phyloP scores from a whole-genome alignment of 1,140 invertebrate species.

The Augochlora pura region DNA sequence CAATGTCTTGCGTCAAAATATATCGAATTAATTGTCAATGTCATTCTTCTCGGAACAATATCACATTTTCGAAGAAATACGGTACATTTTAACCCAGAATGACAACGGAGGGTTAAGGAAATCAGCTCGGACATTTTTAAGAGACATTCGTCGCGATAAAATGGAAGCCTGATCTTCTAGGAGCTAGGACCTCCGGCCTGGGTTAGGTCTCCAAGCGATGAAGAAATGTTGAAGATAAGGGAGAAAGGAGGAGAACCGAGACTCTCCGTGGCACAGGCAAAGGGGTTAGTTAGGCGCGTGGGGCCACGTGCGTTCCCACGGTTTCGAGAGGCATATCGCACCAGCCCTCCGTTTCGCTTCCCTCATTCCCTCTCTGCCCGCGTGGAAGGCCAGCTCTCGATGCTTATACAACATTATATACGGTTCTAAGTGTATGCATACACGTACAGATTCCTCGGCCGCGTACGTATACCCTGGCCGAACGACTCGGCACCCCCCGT shows the following conservation, averaged over 20 bases:
- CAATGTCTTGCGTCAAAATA: no score
- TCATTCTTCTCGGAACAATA: no score
- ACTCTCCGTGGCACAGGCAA: slow-evolving; percentile 48
- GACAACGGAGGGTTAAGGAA: no score
- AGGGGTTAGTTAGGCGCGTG: slow-evolving; percentile 79
- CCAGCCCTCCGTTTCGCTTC: slow-evolving; percentile 70
- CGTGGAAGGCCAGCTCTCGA: slow-evolving; percentile 42
- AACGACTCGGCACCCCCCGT: slow-evolving; percentile 48
- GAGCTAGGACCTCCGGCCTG: no score
- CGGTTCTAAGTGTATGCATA: slow-evolving; percentile 54
- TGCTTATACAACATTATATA: slow-evolving; percentile 55
- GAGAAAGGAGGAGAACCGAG: slow-evolving; percentile 33
- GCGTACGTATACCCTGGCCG: slow-evolving; percentile 22
- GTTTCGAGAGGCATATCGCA: slow-evolving; percentile 78
- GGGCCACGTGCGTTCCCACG: slow-evolving; percentile 79
- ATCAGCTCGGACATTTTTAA: no score
- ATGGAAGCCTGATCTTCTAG: no score
- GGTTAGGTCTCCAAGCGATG: no score
- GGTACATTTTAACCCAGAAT: no score
- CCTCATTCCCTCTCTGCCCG: slow-evolving; percentile 43
- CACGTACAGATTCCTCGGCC: slow-evolving; percentile 23
- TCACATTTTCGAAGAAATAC: no score
- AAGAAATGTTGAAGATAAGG: slow-evolving; percentile 52
- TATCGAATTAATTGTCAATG: no score
- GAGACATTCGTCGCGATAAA: no score